Evolutionary conservation across 2,113 vertebrate species (phyloP).

Genomic region (Amphilophus citrinellus): DNA sequence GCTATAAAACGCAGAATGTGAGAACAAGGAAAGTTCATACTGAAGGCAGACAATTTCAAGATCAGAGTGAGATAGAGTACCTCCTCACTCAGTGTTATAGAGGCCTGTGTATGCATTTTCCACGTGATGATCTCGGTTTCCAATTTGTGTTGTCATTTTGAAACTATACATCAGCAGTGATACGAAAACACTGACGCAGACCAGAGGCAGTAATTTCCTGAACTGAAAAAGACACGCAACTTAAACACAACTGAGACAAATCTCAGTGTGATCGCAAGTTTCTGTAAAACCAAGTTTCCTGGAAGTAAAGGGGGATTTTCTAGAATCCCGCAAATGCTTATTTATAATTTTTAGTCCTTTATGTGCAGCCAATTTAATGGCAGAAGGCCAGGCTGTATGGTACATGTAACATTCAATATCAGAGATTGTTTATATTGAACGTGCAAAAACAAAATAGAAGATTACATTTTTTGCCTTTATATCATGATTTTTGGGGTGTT

Average conservation of each 20-base stretch:
- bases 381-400: neutral
- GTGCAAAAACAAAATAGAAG: neutral
- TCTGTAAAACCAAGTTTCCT: neutral
- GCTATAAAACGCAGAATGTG: neutral
- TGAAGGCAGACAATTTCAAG: neutral
- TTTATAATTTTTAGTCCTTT: neutral
- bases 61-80: too few relatives aligned
- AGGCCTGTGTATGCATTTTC: neutral
- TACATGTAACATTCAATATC: neutral
- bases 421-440: neutral
- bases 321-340: neutral
- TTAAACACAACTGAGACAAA: neutral
- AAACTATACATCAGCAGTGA: too few relatives aligned
- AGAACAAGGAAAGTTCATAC: neutral
- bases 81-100: too few relatives aligned
- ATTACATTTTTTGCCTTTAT: too few relatives aligned
- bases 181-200: too few relatives aligned
- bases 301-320: neutral
- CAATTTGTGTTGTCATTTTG: too few relatives aligned
- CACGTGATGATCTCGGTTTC: neutral
- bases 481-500: too few relatives aligned
- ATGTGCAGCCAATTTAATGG: neutral
- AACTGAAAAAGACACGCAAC: neutral
- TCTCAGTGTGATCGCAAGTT: neutral
- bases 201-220: too few relatives aligned